Percentiles rank a stretch among this genome's conserved stretches.
phyloP scores from a whole-genome alignment of 2,888 invertebrate genomes.

The Bellardia bayeri region DNA sequence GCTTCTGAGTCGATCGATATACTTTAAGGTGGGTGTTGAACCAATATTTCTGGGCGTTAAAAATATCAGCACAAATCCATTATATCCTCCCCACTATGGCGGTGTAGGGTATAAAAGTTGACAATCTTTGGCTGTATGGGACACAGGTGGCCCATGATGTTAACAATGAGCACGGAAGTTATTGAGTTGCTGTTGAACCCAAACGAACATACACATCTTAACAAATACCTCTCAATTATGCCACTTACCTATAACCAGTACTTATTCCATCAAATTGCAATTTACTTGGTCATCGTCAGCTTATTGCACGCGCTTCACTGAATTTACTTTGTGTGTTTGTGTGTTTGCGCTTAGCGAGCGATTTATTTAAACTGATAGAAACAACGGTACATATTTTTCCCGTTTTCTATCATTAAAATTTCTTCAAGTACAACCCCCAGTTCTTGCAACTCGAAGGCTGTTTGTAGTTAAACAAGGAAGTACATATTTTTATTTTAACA shows the following conservation, averaged over 20 bases:
- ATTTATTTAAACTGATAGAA: conserved; percentile 67
- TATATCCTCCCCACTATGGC: too few relatives aligned
- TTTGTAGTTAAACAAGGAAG: not conserved
- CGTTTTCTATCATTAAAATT: conserved; percentile 54
- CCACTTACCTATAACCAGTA: conserved; percentile 15
- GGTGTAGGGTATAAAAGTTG: too few relatives aligned
- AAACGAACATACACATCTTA: not conserved
- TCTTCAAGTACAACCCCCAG: conserved; percentile 68
- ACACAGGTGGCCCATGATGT: too few relatives aligned
- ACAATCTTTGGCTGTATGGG: too few relatives aligned
- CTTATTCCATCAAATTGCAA: conserved; percentile 64
- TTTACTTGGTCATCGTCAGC: conserved; percentile 69
- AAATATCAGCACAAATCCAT: too few relatives aligned
- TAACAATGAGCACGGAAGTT: too few relatives aligned
- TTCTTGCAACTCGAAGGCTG: not conserved
- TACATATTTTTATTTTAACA: too few relatives aligned
- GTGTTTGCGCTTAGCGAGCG: conserved; percentile 47
- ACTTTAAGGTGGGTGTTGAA: too few relatives aligned
- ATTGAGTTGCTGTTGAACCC: too few relatives aligned
- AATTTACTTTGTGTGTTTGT: not conserved
- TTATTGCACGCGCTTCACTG: conserved; percentile 62
- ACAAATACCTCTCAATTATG: not conserved
- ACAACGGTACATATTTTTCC: conserved; percentile 64
- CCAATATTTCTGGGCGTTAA: too few relatives aligned
- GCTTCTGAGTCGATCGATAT: too few relatives aligned